Evolutionary conservation across 2,888 invertebrate genomes (phyloP).

Genomic region (Deroplatys truncata): DNA sequence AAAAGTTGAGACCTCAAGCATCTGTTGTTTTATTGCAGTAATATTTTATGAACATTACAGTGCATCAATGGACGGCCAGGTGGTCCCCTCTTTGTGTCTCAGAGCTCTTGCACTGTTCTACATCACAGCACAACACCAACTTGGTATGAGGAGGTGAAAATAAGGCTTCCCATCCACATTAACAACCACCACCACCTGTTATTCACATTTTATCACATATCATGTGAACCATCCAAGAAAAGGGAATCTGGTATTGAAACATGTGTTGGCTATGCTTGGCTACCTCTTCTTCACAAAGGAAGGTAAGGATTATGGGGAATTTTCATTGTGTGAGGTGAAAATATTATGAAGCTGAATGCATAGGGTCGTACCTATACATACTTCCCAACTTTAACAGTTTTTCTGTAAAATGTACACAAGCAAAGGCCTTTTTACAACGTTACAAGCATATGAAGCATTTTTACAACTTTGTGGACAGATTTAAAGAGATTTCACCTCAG

Average conservation of each 20-base stretch:
- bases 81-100: slow-evolving; percentile 58
- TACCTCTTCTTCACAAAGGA: slow-evolving; percentile 79
- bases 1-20: too few relatives aligned
- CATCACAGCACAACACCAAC: slow-evolving; percentile 87
- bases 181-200: slow-evolving; percentile 84
- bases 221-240: slow-evolving; percentile 79
- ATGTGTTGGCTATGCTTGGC: slow-evolving; percentile 92
- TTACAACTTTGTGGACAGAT: too few relatives aligned
- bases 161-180: slow-evolving; percentile 81
- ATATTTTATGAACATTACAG: too few relatives aligned
- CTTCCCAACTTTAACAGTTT: too few relatives aligned
- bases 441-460: too few relatives aligned
- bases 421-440: too few relatives aligned
- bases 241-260: slow-evolving; percentile 72
- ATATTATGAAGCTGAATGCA: too few relatives aligned
- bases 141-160: slow-evolving; percentile 93
- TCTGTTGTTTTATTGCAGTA: too few relatives aligned
- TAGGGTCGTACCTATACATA: too few relatives aligned
- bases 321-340: too few relatives aligned
- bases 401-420: too few relatives aligned
- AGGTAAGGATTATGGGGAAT: slow-evolving; percentile 41
- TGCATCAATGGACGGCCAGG: slow-evolving; percentile 73
- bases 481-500: too few relatives aligned
- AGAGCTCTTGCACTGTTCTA: slow-evolving; percentile 65
- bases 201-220: slow-evolving; percentile 94